Evolutionary conservation across 2,797 vertebrate genomes (phyloP).

Genomic region (Scolopax bukidnonensis): DNA sequence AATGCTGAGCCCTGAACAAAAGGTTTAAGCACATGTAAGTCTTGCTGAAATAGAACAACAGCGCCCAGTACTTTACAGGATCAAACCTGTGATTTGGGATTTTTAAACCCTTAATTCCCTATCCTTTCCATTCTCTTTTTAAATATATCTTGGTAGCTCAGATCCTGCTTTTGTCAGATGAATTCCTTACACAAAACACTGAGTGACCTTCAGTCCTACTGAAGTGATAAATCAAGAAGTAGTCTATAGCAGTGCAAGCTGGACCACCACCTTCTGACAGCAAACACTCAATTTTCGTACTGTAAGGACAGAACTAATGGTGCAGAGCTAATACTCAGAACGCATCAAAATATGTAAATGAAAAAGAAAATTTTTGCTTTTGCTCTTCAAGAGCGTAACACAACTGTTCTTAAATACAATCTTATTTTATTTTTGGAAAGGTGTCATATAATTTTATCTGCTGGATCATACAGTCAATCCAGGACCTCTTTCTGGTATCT

Average conservation of each 20-base stretch:
- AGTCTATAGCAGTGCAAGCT: background rate
- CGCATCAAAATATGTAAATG: background rate
- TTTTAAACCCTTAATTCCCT: background rate
- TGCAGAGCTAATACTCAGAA: background rate
- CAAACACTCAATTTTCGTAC: background rate
- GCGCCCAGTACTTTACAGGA: background rate
- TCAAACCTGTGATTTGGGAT: background rate
- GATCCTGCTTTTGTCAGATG: background rate
- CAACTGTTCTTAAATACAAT: background rate
- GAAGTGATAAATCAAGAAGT: background rate
- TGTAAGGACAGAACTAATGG: background rate
- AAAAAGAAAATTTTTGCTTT: background rate
- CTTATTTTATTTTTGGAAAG: background rate
- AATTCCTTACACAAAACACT: background rate
- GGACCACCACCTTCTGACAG: background rate
- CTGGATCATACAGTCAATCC: background rate
- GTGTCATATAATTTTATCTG: background rate
- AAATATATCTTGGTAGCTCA: background rate
- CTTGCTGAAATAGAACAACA: conserved; percentile 12
- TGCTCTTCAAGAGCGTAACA: background rate
- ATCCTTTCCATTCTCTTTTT: background rate
- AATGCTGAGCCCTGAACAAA: conserved; percentile 29
- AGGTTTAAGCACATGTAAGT: conserved; percentile 3
- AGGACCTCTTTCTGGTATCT: background rate
- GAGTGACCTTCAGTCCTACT: background rate